Base-by-base conservation (phyloP, 2,113 vertebrate species). In the Cyphomyrus plagiostoma region DNA sequence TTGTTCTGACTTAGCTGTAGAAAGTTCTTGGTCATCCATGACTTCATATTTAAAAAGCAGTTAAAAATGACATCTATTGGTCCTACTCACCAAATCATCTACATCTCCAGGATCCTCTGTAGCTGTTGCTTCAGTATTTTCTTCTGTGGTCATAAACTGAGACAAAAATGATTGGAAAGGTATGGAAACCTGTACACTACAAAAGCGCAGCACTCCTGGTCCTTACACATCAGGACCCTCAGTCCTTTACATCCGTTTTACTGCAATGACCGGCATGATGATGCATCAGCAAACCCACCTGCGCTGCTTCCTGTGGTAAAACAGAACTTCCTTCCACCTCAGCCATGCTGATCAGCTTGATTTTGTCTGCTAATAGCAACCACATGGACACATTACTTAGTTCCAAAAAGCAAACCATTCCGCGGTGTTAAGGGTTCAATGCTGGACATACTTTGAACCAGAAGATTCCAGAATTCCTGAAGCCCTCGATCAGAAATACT, bases 391-490 rank as follows among this genome's bases (percentile, higher is more conserved):
- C 15, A 30, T 88, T 42, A 88, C 26, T 52, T 42, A 23, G 39
- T 17, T 45, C 19, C 52, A 39, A 35, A 87, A 53, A 17, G 48
- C 30, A 19, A 87, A 39, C 4, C 26, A 50, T 53, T 35, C 48
- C 15, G 21, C 1, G 0, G 6, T 6, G n/a, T 87, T 8, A 23
- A 15, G 50, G 91, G 84, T 66, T 88, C 77, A 93, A 89, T 92
- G 91, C 80, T 90, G 82, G 91, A 88, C 92, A 39, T 94, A 99
- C 98, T 98, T 95, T 98, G 97, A 90, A 96, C 77, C 15, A 99
- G 91, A 89, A 98, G 95, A 86, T 98, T 96, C 98, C 98, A 99
- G 95, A 99, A 99, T 91, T 97, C 97, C 92, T 95, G 93, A 58
- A 99, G 95, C 48, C 94, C 94, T 92, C 96, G 95, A 88, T 94